phyloP scores from a whole-genome alignment of 2,888 invertebrate genomes.

The Rhagonycha fulva region DNA sequence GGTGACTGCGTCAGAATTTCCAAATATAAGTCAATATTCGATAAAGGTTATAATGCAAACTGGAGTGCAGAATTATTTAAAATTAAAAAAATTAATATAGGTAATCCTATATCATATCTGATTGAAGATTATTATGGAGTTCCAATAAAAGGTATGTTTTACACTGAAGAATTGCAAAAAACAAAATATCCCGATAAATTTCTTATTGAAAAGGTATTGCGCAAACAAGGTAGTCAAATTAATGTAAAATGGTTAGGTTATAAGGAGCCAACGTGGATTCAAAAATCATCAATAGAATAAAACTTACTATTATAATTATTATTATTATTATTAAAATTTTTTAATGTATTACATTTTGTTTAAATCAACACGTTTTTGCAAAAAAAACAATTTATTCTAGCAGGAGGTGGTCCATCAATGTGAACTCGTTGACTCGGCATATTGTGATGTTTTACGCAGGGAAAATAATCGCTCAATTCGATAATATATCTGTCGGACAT shows the following conservation, averaged over 20 bases:
- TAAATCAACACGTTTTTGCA: no score
- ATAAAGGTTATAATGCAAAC: constrained; percentile 45
- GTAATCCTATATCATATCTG: constrained; percentile 41
- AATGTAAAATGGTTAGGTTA: constrained; percentile 40
- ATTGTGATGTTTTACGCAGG: no score
- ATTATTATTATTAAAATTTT: no score
- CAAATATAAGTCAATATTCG: constrained; percentile 42
- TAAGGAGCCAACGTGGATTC: neutral
- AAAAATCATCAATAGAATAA: neutral
- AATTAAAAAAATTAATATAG: constrained; percentile 38
- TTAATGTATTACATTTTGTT: no score
- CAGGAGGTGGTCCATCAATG: no score
- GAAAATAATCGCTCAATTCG: no score
- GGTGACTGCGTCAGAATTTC: constrained; percentile 38
- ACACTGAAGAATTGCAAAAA: constrained; percentile 40
- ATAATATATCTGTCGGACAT: no score
- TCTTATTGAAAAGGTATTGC: constrained; percentile 37
- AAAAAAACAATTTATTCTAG: no score
- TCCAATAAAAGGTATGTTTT: constrained; percentile 40
- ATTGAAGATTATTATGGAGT: constrained; percentile 37
- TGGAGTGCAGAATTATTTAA: constrained; percentile 48
- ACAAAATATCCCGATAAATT: constrained; percentile 32
- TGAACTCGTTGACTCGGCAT: no score
- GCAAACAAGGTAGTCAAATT: constrained; percentile 27
- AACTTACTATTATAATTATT: no score